Base-by-base conservation (phyloP, 37 sponge, comb jelly and placozoan species). In the Diacarnus erythraeanus region DNA sequence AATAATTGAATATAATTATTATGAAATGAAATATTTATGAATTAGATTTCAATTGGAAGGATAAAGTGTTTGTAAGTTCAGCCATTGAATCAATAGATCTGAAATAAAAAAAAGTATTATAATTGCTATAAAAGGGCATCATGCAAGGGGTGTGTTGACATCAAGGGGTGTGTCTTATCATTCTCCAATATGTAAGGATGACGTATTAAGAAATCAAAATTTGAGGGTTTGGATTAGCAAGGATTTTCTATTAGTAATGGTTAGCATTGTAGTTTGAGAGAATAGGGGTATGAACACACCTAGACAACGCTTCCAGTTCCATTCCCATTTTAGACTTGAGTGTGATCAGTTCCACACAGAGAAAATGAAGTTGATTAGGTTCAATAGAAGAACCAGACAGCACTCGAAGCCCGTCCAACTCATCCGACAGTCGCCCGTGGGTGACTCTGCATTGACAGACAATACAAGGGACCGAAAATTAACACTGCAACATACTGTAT, bases 291-390 rank as follows among this genome's bases (percentile, higher is more conserved):
- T 47, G 12, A 6, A 47, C 51, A 47, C 10, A 72, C 63, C 88
- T 57, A 26, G 82, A 71, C 40, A 87, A 77, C 0, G 88, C 88
- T 56, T 87, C 88, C 61, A 87, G 27, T 58, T 87, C 88, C 77
- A 76, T 69, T 8, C 78, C 66, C 69, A 87, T 56, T 34, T 51
- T 61, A 1, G 86, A 51, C 20, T 17, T 31, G 26, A 79, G 57
- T 0, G 74, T 37, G 38, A 77, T 77, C 30, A 84, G 10, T 31
- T 84, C 77, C 30, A 77, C 56, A 25, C 41, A 76, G 20, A 84
- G 41, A 40, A 23, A 31, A 22, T 82, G 43, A 2, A 82, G 74
- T 36, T 63, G 44, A 6, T 39, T 17, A 1, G 74, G 74, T 25
- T 82, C 82, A 1, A 57, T 34, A 1, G 57, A 51, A 10, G 83